Conservation (phyloP, 2,797 vertebrate species). For the Psittacula echo region DNA sequence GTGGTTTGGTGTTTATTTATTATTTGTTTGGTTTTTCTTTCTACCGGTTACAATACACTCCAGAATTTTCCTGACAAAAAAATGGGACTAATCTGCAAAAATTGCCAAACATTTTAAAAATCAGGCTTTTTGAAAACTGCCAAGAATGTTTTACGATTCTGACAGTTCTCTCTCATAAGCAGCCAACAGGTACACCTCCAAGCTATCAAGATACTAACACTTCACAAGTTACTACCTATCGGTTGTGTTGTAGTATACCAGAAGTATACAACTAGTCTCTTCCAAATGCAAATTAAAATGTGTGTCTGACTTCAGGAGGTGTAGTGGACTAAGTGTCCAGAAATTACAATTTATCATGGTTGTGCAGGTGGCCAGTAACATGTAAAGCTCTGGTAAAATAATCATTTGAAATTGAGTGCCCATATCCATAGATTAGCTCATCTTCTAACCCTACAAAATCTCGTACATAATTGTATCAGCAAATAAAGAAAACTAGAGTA, state of each 20-base stretch:
- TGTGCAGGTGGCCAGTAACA: not conserved
- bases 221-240: not conserved
- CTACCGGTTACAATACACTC: not conserved
- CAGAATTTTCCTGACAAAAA: not conserved
- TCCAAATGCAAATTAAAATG: not conserved
- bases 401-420: not conserved
- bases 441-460: not conserved
- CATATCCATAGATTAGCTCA: rapidly evolving
- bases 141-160: not conserved
- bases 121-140: not conserved
- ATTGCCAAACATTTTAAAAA: not conserved
- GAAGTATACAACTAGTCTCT: not conserved
- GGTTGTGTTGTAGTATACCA: not conserved
- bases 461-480: not conserved
- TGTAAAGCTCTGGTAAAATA: not conserved
- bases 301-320: not conserved
- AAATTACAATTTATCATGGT: not conserved
- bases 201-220: not conserved
- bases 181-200: not conserved
- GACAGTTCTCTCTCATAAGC: not conserved
- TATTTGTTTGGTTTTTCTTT: not conserved
- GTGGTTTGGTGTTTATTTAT: not conserved
- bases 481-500: not conserved
- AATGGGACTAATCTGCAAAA: not conserved
- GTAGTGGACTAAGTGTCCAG: not conserved